These are phyloP conservation scores for Zaprionus nigranus DNA, from an alignment of 1,140 invertebrate species.

Conservation along the genomic window DNA sequence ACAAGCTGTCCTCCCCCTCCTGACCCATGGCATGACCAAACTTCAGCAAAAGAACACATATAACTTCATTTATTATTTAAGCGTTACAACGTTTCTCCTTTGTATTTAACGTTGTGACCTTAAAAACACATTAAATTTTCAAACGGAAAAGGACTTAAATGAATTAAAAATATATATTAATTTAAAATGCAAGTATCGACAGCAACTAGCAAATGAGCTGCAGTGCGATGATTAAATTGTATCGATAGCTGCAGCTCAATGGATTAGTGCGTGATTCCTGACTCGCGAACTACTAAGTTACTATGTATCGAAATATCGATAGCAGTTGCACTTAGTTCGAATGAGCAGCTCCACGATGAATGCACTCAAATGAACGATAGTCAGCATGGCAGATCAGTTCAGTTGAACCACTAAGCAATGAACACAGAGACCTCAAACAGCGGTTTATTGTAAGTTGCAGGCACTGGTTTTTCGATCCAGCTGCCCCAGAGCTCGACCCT, in stretches of 20 bases:
- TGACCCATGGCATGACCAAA: background rate
- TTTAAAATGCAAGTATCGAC: background rate
- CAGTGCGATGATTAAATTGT: background rate
- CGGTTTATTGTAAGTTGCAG: too few species aligned
- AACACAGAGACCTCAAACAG: too few species aligned
- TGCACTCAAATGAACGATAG: background rate
- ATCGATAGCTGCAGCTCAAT: too few species aligned
- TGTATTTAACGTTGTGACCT: background rate
- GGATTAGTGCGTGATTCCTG: too few species aligned
- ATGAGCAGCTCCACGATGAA: background rate
- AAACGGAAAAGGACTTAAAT: background rate
- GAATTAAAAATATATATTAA: background rate
- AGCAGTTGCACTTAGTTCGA: too few species aligned
- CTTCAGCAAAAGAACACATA: conserved; percentile 5
- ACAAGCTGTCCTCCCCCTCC: background rate
- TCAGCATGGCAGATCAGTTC: background rate
- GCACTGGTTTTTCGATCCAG: too few species aligned
- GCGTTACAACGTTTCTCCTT: background rate
- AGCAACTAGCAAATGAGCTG: background rate
- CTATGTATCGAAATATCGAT: too few species aligned
- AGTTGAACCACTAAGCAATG: too few species aligned
- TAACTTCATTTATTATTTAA: conserved; percentile 3
- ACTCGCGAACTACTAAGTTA: too few species aligned
- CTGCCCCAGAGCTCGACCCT: too few species aligned
- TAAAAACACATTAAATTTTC: background rate